Evolutionary conservation across 2,888 invertebrate genomes (phyloP).

Genomic region (Athalia cordata): DNA sequence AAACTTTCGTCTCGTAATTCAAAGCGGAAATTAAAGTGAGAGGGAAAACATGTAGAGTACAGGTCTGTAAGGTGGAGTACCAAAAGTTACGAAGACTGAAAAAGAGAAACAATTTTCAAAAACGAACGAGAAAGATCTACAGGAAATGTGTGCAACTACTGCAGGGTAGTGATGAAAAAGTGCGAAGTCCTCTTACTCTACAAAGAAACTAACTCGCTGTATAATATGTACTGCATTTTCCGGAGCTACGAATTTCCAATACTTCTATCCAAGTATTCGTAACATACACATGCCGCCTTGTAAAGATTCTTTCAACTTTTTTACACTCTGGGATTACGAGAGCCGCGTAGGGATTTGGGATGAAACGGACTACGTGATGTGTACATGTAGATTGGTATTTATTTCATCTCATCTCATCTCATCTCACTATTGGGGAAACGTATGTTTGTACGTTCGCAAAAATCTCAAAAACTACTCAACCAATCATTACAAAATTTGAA

Average conservation of each 20-base stretch:
- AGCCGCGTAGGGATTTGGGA: neutral
- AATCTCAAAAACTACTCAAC: too few species aligned
- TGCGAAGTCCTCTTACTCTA: neutral
- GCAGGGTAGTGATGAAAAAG: constrained; percentile 25
- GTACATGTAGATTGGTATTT: neutral
- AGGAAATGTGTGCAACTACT: neutral
- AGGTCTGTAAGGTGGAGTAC: too few species aligned
- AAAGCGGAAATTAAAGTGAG: neutral
- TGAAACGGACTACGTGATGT: neutral
- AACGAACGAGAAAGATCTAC: neutral
- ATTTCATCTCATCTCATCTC: too few species aligned
- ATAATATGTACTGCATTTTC: neutral
- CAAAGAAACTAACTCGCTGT: constrained; percentile 14
- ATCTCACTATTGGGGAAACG: too few species aligned
- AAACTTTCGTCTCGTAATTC: constrained; percentile 2
- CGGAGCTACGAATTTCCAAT: neutral
- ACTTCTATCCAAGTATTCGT: neutral
- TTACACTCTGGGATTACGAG: neutral
- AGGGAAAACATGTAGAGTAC: neutral
- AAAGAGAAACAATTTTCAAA: too few species aligned
- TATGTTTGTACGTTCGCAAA: too few species aligned
- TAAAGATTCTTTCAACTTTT: constrained; percentile 12
- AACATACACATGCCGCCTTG: neutral
- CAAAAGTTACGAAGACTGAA: too few species aligned
- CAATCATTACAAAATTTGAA: too few species aligned